These are phyloP conservation scores for Apteryx mantelli DNA, from an alignment of 2,113 vertebrate genomes.

Conservation along the genomic window DNA sequence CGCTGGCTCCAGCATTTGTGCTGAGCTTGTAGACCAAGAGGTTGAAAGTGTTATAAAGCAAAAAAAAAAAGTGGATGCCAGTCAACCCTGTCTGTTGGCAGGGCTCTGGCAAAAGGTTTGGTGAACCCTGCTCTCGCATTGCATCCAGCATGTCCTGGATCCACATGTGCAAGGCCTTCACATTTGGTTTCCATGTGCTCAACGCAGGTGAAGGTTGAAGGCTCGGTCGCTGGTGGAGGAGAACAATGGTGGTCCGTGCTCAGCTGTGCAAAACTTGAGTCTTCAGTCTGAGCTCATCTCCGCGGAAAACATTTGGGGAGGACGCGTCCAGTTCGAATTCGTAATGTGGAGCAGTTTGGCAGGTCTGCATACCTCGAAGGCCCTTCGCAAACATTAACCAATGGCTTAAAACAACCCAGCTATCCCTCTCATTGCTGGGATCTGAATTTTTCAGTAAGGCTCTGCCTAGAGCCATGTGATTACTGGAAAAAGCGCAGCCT, in stretches of 20 bases:
- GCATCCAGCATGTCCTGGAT: no score
- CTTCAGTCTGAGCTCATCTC: slow-evolving; percentile 15
- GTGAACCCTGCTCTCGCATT: not conserved
- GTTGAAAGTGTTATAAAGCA: not conserved
- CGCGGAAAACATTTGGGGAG: slow-evolving; percentile 37
- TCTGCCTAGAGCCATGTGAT: fast-evolving
- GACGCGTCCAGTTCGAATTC: not conserved
- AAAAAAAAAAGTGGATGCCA: not conserved
- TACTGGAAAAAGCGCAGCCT: not conserved
- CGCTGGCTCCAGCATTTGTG: not conserved
- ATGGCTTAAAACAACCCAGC: slow-evolving; percentile 30
- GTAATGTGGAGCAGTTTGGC: slow-evolving; percentile 32
- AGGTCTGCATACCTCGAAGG: slow-evolving; percentile 5
- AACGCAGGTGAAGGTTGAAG: slow-evolving; percentile 21
- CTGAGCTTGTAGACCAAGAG: not conserved
- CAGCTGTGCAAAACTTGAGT: not conserved
- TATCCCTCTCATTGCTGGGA: not conserved
- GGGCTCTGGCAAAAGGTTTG: not conserved
- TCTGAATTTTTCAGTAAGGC: not conserved
- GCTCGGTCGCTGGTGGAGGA: fast-evolving
- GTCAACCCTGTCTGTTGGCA: not conserved
- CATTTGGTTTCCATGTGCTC: not conserved
- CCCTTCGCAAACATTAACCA: slow-evolving; percentile 29
- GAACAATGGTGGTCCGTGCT: not conserved
- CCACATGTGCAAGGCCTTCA: not conserved